Conservation (phyloP, 1,140 invertebrate genomes). For the Brachionus rubens region DNA sequence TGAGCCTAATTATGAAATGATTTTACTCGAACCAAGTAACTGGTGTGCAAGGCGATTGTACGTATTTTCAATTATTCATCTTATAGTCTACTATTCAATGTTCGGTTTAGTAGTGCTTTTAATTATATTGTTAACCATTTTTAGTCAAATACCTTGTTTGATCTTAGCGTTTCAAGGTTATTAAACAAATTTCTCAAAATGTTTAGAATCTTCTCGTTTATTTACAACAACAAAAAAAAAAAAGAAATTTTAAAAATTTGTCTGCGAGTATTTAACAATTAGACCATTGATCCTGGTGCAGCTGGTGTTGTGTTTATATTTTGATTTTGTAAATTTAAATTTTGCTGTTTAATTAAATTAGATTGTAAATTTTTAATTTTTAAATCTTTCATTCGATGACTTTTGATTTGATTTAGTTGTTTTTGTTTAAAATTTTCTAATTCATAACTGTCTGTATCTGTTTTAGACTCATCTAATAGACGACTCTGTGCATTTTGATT, state of each 20-base stretch:
- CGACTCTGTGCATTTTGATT: too few relatives aligned
- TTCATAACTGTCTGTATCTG: background rate
- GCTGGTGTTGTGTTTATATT: background rate
- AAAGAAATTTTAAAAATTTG: too few relatives aligned
- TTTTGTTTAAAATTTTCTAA: conserved; percentile 13
- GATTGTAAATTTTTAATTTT: conserved; percentile 6
- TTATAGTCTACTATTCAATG: conserved; percentile 68
- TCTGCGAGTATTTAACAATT: too few relatives aligned
- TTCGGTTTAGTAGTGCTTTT: conserved; percentile 65
- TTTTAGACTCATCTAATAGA: background rate
- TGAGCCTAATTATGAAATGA: conserved; percentile 58
- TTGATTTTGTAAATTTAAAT: background rate
- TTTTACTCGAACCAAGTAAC: conserved; percentile 63
- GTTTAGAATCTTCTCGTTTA: too few relatives aligned
- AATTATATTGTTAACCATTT: conserved; percentile 61
- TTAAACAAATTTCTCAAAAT: background rate
- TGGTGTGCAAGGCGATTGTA: conserved; percentile 52
- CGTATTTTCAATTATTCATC: conserved; percentile 63
- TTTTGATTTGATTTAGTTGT: background rate
- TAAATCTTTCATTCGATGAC: background rate
- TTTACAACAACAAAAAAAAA: too few relatives aligned
- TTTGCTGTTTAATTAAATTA: background rate
- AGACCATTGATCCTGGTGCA: too few relatives aligned
- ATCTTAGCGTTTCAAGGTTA: conserved; percentile 5
- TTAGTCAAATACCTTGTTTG: background rate